phyloP scores from a whole-genome alignment of 2,797 vertebrate species.

The Sarcoramphus papa region DNA sequence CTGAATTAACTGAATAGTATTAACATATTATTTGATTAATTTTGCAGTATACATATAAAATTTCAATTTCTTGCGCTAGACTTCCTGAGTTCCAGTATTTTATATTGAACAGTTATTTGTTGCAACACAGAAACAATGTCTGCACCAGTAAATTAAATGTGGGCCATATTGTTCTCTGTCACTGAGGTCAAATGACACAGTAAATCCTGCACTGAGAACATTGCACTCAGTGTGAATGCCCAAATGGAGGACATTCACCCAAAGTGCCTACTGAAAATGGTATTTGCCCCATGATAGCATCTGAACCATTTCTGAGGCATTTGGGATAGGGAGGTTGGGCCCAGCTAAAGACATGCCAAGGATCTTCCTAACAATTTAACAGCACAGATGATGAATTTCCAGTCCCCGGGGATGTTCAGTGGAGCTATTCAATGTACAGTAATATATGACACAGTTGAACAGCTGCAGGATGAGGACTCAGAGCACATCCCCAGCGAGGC shows the following conservation, averaged over 20 bases:
- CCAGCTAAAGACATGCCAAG: neutral
- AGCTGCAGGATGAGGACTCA: neutral
- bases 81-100: neutral
- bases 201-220: neutral
- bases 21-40: neutral
- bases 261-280: neutral
- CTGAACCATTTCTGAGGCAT: neutral
- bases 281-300: neutral
- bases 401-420: neutral
- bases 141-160: neutral
- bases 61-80: neutral
- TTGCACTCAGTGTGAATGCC: neutral
- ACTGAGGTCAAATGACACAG: neutral
- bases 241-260: neutral
- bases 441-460: rapidly evolving
- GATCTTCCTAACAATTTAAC: neutral
- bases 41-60: neutral
- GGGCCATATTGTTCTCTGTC: neutral
- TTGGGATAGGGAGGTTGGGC: neutral
- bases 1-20: neutral
- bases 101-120: neutral
- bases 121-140: neutral
- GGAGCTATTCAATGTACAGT: neutral
- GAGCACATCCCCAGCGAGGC: neutral
- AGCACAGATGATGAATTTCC: neutral